Evolutionary conservation across 1,140 invertebrate species (phyloP), one percentile per base, ranked within the genome.

Genomic region (Oedothorax gibbosus): DNA sequence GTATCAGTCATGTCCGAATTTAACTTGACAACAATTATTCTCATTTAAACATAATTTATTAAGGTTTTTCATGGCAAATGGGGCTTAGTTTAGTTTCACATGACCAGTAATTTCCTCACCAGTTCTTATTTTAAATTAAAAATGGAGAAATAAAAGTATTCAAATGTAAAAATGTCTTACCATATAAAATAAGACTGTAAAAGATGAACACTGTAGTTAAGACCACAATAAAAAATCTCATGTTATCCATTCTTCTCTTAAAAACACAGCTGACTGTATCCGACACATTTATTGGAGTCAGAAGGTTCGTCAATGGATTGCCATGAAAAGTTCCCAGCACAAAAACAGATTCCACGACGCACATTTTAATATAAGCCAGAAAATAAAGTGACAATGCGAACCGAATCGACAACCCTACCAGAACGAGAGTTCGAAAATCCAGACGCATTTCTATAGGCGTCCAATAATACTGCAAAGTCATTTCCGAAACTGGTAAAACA

Each of bases 261-360:
- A 79, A 79, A 6, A 79, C 76, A 21, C 76, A 79, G 50, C 18
- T 79, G 6, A 79, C 64, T 14, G 76, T 66, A 56, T 79, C 76
- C 3, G 76, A 79, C 7, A 79, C 76, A 54, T 79, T 79, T 18
- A 79, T 79, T 54, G 76, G 76, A 49, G 76, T 79, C 35, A 79
- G 56, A 35, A 79, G 76, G 49, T 79, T 66, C 51, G 54, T 56
- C 76, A 62, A 79, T 0, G 76, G 76, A 54, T 79, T 79, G 20
- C 76, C 76, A 1, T 79, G 49, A n/a, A 50, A 79, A 66, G 49
- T 79, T n/a, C 76, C 76, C 8, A 79, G 50, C 7, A 79, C 64
- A 62, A 79, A 79, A 21, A 79, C 76, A 8, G 76, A 79, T 79
- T 79, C 76, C 49, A 20, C 14, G 14, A 79, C 50, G 50, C 21